Conservation (phyloP, 2,797 vertebrate genomes). For the Sebastes itinus region DNA sequence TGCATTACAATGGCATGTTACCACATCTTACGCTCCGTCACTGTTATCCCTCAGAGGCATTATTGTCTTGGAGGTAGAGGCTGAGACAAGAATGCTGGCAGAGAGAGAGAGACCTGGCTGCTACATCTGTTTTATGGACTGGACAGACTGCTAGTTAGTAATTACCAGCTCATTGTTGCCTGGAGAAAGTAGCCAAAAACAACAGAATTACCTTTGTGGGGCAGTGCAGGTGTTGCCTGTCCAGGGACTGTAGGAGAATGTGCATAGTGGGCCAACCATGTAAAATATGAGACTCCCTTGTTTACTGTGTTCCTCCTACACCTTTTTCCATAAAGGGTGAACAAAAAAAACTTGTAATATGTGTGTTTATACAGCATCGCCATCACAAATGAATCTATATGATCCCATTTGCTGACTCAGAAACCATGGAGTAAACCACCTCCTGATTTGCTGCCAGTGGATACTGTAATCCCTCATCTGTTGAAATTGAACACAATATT, state of each 20-base stretch:
- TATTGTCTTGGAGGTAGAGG: background rate
- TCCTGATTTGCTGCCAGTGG: background rate
- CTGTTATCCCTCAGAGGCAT: background rate
- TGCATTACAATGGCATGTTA: slow-evolving; percentile 16
- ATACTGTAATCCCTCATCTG: background rate
- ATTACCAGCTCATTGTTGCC: slow-evolving; percentile 54
- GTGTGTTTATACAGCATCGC: background rate
- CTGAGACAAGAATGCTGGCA: slow-evolving; percentile 13
- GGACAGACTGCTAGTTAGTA: slow-evolving; percentile 48
- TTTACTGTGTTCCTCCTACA: background rate
- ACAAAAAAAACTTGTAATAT: background rate
- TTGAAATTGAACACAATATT: background rate
- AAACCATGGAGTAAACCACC: background rate
- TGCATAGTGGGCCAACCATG: background rate
- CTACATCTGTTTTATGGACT: slow-evolving; percentile 31
- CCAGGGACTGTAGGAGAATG: background rate
- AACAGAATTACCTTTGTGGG: slow-evolving; percentile 28
- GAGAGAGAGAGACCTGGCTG: background rate
- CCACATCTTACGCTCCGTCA: slow-evolving; percentile 13
- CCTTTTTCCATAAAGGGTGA: background rate
- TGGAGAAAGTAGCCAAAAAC: slow-evolving; percentile 38
- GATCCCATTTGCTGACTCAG: slow-evolving; percentile 5
- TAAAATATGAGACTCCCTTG: background rate
- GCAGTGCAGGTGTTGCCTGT: slow-evolving; percentile 18
- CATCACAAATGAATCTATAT: background rate